A percentile compares a stretch with the other conserved stretches of the same genome.
phyloP scores from a whole-genome alignment of 2,888 invertebrate species.

The Emmelina monodactyla region DNA sequence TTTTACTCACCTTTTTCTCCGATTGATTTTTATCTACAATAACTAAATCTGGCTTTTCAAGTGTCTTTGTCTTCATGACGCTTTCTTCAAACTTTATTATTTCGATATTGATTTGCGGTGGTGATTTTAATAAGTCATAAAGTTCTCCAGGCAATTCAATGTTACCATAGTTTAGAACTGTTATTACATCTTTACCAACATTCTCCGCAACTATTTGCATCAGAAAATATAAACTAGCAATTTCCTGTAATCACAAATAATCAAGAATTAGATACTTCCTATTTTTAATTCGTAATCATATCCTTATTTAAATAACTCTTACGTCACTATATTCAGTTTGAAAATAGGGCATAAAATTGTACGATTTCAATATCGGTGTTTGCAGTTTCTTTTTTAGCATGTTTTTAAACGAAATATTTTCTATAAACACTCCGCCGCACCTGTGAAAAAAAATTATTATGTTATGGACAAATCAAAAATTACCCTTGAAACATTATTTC shows the following conservation, averaged over 20 bases:
- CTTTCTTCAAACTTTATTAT: no score
- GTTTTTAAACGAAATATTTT: constrained; percentile 14
- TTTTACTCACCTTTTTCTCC: not conserved
- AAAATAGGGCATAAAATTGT: constrained; percentile 17
- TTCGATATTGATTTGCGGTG: no score
- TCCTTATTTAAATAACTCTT: constrained; percentile 5
- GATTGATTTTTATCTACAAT: not conserved
- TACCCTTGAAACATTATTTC: no score
- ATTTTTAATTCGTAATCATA: not conserved
- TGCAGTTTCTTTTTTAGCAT: constrained; percentile 8
- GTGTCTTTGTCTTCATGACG: constrained; percentile 11
- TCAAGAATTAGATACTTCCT: not conserved
- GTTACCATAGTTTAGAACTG: no score
- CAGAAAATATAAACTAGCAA: not conserved
- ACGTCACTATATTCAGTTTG: constrained; percentile 15
- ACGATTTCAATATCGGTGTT: constrained; percentile 9
- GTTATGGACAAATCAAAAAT: not conserved
- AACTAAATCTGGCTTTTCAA: constrained; percentile 2
- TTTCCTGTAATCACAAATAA: constrained; percentile 13
- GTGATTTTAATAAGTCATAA: no score
- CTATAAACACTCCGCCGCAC: constrained; percentile 18
- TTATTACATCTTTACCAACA: not conserved
- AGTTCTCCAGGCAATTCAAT: no score
- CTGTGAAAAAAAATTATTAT: constrained; percentile 11
- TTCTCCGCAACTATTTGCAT: not conserved